Base-by-base conservation (phyloP, 2,113 vertebrate species). In the Cephalopholis sonnerati region DNA sequence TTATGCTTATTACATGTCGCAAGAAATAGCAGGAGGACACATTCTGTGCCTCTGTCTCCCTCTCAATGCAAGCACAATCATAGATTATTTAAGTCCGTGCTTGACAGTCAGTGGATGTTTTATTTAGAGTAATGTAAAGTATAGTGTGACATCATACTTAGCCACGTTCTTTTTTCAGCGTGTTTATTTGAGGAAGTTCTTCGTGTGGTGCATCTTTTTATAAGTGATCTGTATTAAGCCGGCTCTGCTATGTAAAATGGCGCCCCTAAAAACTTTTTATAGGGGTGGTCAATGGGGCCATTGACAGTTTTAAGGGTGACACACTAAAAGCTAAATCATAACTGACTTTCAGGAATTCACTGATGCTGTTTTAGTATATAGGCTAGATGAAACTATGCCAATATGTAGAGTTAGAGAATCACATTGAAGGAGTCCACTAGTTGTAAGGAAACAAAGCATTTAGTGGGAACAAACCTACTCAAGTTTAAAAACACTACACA, bases 1-100 rank as follows among this genome's bases (percentile, higher is more conserved):
- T 70, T 90, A 82, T 85, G 80, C 74, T 92, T 67, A 89, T 89
- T 84, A 69, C 69, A 86, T 78, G 74, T 74, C 80, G 86, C 67
- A 85, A 39, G 79, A 86, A 84, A 88, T 82, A 85, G 82, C 69
- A 64, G 51, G 67, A 69, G 11, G 55, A 75, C 46, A 62, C 20
- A 3, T 2, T 20, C 66, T 59, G 10, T 74, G 70, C 25, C 48
- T 59, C 55, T 36, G 58, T 79, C 58, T 62, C n/a, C 44, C 5
- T 81, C n/a, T 74, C 6, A 83, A 86, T 57, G 71, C 29, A 36
- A 68, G 65, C 67, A 82, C 83, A 79, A 83, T 89, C 79, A 55
- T 48, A 79, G 57, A 76, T 89, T 58, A 87, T 81, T 68, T 50
- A 70, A 20, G 50, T 25, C 41, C 32, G 65, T 0, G 22, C 32